Conservation (phyloP, 2,888 invertebrate genomes). For the Zootermopsis nevadensis region DNA sequence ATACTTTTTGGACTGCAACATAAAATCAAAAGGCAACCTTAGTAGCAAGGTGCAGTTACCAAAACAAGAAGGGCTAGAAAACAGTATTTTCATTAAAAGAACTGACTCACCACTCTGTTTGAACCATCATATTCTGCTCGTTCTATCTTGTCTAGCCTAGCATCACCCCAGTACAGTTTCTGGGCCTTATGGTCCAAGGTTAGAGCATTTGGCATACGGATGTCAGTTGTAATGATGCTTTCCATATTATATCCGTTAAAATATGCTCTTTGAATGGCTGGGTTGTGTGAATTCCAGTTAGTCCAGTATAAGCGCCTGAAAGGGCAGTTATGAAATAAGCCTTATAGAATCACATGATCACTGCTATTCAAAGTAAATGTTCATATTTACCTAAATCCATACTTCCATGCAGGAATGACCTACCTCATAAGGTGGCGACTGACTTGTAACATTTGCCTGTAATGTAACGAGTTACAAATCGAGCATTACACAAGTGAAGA, state of each 20-base stretch:
- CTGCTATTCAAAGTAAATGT: no score
- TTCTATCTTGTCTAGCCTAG: conserved; percentile 86
- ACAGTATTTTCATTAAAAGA: no score
- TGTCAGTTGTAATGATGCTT: conserved; percentile 79
- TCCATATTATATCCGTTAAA: conserved; percentile 75
- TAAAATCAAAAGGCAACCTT: no score
- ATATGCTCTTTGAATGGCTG: conserved; percentile 83
- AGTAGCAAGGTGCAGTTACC: no score
- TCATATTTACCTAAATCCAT: no score
- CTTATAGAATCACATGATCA: no score
- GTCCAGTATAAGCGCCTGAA: conserved; percentile 84
- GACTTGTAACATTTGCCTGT: no score
- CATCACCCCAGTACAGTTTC: conserved; percentile 88
- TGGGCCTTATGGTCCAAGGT: conserved; percentile 80
- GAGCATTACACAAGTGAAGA: no score
- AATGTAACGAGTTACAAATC: no score
- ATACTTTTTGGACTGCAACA: no score
- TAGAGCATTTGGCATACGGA: conserved; percentile 88
- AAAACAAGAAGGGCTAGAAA: background rate
- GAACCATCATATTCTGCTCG: conserved; percentile 83
- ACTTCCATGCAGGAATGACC: no score
- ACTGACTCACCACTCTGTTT: conserved; percentile 70
- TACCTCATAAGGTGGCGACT: no score
- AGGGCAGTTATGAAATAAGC: background rate
- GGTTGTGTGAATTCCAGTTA: conserved; percentile 86